phyloP scores from a whole-genome alignment of 2,888 invertebrate species.

The Xylocampa areola region DNA sequence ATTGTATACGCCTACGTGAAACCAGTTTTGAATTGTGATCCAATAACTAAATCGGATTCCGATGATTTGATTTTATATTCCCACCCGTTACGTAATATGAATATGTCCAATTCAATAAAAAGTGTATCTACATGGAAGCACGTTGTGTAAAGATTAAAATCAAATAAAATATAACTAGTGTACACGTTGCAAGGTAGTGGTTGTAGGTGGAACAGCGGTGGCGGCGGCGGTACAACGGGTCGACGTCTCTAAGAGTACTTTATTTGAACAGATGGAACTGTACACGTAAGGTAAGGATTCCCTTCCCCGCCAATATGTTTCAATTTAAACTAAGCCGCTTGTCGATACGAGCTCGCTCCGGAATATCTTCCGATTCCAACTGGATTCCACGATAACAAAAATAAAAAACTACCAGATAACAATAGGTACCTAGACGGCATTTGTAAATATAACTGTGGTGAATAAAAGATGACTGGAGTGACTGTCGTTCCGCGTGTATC shows the following conservation, averaged over 20 bases:
- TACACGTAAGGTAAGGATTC: constrained; percentile 78
- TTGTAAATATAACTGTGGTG: constrained; percentile 51
- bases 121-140: constrained; percentile 7
- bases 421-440: constrained; percentile 44
- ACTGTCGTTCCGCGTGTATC: constrained; percentile 26
- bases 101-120: constrained; percentile 29
- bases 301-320: constrained; percentile 85
- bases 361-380: constrained; percentile 79
- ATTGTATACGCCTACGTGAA: constrained; percentile 34
- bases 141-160: constrained; percentile 48
- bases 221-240: constrained; percentile 7
- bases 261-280: constrained; percentile 75
- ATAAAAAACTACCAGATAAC: constrained; percentile 62
- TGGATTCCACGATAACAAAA: constrained; percentile 74
- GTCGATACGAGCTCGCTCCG: constrained; percentile 80
- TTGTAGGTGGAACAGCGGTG: constrained; percentile 4
- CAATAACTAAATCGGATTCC: constrained; percentile 28
- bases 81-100: constrained; percentile 23
- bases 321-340: constrained; percentile 88
- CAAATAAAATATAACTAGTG: constrained; percentile 28
- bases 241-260: constrained; percentile 57
- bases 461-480: constrained; percentile 50
- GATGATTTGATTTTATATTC: constrained; percentile 23
- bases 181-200: constrained; percentile 22
- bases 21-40: constrained; percentile 38